Base-by-base conservation (phyloP, 2,797 vertebrate species). In the Bradypus variegatus region DNA sequence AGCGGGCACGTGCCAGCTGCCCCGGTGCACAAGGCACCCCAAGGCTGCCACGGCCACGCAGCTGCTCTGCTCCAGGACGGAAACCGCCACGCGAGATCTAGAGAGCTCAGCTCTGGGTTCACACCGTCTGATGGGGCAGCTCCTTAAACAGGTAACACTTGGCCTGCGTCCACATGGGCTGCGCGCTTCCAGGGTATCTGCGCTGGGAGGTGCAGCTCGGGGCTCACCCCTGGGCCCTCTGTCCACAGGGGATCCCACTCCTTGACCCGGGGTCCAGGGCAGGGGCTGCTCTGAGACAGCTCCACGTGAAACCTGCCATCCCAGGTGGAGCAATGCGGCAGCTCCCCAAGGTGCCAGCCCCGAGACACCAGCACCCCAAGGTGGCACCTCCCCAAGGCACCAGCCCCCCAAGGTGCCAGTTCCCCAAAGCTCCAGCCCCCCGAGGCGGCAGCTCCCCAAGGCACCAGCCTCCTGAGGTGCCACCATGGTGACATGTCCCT, bases 301-400 rank as follows among this genome's bases (percentile, higher is more conserved):
- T 23, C 55, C 45, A 2, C 0, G 0, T 6, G 62, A 50, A 55
- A 72, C 48, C 55, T 6, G 3, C 38, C 0, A 0, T 9, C 38
- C 16, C 1, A 29, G 13, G 33, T 21, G 9, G 60, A 41, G 25
- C 48, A 78, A 36, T 29, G n/a, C 8, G 0, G 33, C 0, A 7
- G 62, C 21, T n/a, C 53, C 23, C 38, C 11, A 5, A 0, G 2
- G 23, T 0, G 0, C 13, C 45, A 27, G 62, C 29, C 29, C 8
- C n/a, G n/a, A n/a, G n/a, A n/a, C n/a, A n/a, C n/a, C n/a, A n/a
- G n/a, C n/a, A n/a, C n/a, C n/a, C n/a, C n/a, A n/a, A n/a, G n/a
- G n/a, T n/a, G 0, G 33, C 0, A 7, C 55, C 21, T n/a, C 53
- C 23, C 38, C 11, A 5, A 0, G 2, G 23, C 1, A 0, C 13